Conservation (phyloP, 2,797 vertebrate species). For the Chelonia mydas region DNA sequence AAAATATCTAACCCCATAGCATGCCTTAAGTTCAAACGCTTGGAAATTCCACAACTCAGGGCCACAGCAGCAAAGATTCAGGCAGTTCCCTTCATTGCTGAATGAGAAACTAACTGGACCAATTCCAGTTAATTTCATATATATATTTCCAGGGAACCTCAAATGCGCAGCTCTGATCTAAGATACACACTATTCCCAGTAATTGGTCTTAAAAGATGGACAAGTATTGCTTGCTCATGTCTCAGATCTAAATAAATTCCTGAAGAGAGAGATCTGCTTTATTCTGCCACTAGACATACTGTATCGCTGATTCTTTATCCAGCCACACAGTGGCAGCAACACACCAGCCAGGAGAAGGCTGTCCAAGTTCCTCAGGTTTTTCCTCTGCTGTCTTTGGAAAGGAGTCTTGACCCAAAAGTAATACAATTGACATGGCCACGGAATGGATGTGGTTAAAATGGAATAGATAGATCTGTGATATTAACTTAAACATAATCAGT, state of each 20-base stretch:
- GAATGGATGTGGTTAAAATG: rapidly evolving
- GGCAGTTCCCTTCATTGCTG: neutral
- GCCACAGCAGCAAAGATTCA: neutral
- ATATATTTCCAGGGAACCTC: neutral
- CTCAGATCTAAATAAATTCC: rapidly evolving
- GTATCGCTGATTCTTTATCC: rapidly evolving
- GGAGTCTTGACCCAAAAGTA: rapidly evolving
- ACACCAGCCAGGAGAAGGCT: neutral
- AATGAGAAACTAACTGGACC: neutral
- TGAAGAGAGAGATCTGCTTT: rapidly evolving
- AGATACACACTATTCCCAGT: neutral
- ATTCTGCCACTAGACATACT: neutral
- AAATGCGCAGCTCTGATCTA: neutral
- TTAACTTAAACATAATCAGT: rapidly evolving
- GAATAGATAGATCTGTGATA: rapidly evolving
- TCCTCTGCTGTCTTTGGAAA: rapidly evolving
- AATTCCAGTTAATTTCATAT: neutral
- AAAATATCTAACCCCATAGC: neutral
- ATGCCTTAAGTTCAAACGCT: slow-evolving; percentile 7
- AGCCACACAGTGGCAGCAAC: slow-evolving; percentile 55
- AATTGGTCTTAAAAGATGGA: neutral
- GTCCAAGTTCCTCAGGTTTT: rapidly evolving
- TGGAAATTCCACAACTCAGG: neutral
- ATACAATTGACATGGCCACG: rapidly evolving
- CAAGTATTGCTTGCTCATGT: neutral